Conservation (phyloP, 1,140 invertebrate genomes). For the Ceratoteleas bidentatus region DNA sequence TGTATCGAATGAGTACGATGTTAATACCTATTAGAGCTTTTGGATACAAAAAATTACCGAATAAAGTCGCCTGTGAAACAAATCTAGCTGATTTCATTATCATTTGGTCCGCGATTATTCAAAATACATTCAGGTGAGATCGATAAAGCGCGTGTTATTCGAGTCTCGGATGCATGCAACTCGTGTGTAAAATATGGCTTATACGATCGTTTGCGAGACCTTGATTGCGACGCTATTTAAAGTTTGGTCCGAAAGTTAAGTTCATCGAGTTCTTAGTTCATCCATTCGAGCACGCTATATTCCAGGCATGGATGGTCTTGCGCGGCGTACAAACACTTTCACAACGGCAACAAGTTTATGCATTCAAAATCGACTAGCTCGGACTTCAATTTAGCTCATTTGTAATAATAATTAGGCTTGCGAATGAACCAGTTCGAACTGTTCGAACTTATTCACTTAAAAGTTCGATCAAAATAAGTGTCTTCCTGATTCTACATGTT, state of each 20-base stretch:
- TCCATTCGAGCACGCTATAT: constrained; percentile 17
- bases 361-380: too few species aligned
- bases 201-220: constrained; percentile 31
- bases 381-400: too few species aligned
- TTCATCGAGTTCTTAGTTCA: constrained; percentile 29
- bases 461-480: too few species aligned
- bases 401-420: too few species aligned
- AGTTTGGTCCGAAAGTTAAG: constrained; percentile 33
- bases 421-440: too few species aligned
- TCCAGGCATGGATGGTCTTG: constrained; percentile 9
- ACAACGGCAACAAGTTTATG: too few species aligned
- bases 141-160: constrained; percentile 39
- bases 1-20: too few species aligned
- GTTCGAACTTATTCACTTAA: too few species aligned
- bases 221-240: constrained; percentile 46
- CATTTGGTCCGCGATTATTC: constrained; percentile 19
- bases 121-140: constrained; percentile 30
- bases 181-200: constrained; percentile 51
- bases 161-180: constrained; percentile 38
- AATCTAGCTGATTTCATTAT: background rate
- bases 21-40: too few species aligned
- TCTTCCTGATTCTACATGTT: too few species aligned
- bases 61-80: too few species aligned
- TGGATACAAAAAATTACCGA: too few species aligned
- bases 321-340: constrained; percentile 10